Base-by-base conservation (phyloP, 1,140 invertebrate species). In the Parasteatoda tepidariorum region DNA sequence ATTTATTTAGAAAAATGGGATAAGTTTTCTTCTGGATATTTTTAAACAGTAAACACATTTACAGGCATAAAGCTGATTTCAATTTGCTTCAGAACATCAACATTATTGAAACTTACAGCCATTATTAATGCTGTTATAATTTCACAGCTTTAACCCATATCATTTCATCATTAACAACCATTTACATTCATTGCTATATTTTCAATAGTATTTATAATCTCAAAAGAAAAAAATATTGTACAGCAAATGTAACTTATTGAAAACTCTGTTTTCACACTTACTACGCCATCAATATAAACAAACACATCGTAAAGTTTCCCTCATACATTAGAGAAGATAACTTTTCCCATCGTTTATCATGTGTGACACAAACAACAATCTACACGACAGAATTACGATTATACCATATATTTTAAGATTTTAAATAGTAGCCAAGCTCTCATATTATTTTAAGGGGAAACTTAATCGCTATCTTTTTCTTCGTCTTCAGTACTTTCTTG, bases 401-500 rank as follows among this genome's bases (percentile, higher is more conserved):
- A 82, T 55, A 82, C 67, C 78, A 82, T 48, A 82, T 61, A 71
- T 61, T 33, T 71, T 38, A 70, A 61, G 33, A 13, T 38, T 61
- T 59, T 48, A 41, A 30, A 24, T 54, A 30, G 22, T 54, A 78
- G 38, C 30, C 55, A 82, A 82, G 66, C 48, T 71, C 78, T 70
- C 78, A 70, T 24, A 61, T 11, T n/a, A n/a, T n/a, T n/a, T 15
- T 41, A 41, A 31, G 41, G 33, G 26, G 33, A 82, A 62, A 64
- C 31, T 83, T 83, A 83, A 82, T 82, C 84, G 59, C 70, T 82
- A 59, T 85, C 83, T 64, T 76, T 81, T 9, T 86, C 83, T 61
- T 84, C 76, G 41, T 83, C 83, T 83, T 67, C 74, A 31, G 59
- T 84, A 33, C 62, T 70, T 68, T 86, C 71, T 22, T 86, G 62